A percentile compares a stretch with the other conserved stretches of the same genome.
Conservation (phyloP, 2,113 vertebrate genomes). For the Lepidothrix coronata region DNA sequence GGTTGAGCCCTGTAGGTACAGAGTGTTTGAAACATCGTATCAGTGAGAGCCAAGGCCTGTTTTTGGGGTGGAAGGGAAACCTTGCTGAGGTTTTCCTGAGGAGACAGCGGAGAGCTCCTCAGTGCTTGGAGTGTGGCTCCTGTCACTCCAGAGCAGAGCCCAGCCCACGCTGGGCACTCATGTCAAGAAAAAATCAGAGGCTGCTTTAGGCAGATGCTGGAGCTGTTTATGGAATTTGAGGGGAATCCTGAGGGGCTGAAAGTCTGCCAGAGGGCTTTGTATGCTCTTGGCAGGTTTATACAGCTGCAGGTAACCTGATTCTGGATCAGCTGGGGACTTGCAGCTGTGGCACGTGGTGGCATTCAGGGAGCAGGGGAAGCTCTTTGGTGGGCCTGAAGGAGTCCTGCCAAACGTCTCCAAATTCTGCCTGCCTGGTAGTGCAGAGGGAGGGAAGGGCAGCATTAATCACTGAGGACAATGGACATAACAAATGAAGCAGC, state of each 20-base stretch:
- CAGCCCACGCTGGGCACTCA: background rate
- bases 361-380: background rate
- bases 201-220: background rate
- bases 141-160: background rate
- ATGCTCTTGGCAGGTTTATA: background rate
- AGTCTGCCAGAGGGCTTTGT: background rate
- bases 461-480: background rate
- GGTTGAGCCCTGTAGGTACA: background rate
- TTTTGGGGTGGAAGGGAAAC: background rate
- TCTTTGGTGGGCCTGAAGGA: background rate
- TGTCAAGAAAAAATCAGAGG: background rate
- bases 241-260: background rate
- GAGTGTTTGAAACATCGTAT: accelerated
- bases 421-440: background rate
- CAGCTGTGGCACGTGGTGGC: background rate
- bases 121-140: background rate
- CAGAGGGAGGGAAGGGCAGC: background rate
- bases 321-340: background rate
- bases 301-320: background rate
- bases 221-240: background rate
- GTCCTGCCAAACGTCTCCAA: background rate
- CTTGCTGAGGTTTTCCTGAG: background rate
- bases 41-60: accelerated
- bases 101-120: background rate
- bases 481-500: accelerated